A percentile compares a stretch with the other conserved stretches of the same genome.
Conservation (phyloP, 64 coral and sea anemone genomes). For the Stylophora pistillata region DNA sequence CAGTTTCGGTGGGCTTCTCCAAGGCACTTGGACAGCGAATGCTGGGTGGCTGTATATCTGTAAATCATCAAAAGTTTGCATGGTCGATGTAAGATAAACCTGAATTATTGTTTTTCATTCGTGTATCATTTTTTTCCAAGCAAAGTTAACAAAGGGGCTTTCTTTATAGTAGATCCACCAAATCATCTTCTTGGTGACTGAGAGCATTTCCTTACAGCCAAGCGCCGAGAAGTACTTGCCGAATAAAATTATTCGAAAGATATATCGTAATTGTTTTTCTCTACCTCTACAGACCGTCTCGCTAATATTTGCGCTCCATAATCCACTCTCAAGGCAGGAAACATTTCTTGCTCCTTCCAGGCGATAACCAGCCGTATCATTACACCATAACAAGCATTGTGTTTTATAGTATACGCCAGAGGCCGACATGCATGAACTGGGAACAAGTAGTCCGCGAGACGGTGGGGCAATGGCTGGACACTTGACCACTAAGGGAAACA, state of each 20-base stretch:
- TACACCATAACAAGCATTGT: constrained; percentile 53
- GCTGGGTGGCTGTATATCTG: constrained; percentile 25
- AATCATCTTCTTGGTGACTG: too few species aligned
- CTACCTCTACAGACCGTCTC: constrained; percentile 24
- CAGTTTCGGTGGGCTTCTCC: constrained; percentile 7
- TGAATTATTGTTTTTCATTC: too few species aligned
- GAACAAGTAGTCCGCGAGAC: background rate
- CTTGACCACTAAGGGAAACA: background rate
- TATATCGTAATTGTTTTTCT: background rate
- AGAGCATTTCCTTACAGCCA: background rate
- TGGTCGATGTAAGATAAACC: too few species aligned
- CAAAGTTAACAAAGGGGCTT: too few species aligned
- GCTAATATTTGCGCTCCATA: constrained; percentile 29
- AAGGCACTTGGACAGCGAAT: constrained; percentile 20
- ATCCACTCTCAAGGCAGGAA: constrained; percentile 33
- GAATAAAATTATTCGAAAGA: background rate
- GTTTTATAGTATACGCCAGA: constrained; percentile 43
- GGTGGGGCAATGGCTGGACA: background rate
- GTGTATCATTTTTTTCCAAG: background rate
- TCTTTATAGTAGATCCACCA: too few species aligned
- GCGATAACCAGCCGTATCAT: constrained; percentile 18
- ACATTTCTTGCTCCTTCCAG: constrained; percentile 1
- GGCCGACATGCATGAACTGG: background rate
- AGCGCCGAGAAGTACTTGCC: background rate
- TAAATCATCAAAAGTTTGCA: background rate